Conservation (phyloP, 2,797 vertebrate genomes). For the Pseudochirops cupreus region DNA sequence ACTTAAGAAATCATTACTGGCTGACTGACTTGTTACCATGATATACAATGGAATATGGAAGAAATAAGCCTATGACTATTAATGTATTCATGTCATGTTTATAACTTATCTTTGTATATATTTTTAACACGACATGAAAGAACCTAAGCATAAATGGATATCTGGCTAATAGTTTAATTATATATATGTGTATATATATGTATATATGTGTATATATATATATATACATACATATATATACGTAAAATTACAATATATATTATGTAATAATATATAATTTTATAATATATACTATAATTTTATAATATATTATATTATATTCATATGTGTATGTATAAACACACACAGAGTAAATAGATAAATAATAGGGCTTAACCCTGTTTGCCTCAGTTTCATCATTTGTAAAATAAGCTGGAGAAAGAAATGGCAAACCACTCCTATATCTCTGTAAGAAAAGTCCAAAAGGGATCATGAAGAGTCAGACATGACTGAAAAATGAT, state of each 20-base stretch:
- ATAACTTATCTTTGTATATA: constrained; percentile 49
- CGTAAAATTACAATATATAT: too few species aligned
- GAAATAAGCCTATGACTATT: constrained; percentile 53
- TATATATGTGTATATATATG: constrained; percentile 15
- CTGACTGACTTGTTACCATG: constrained; percentile 22
- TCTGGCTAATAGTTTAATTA: constrained; percentile 67
- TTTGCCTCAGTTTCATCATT: too few species aligned
- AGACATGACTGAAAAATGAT: background rate
- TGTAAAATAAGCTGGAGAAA: too few species aligned
- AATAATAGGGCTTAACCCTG: too few species aligned
- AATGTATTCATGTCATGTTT: constrained; percentile 51
- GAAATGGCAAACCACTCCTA: too few species aligned
- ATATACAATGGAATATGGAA: constrained; percentile 49
- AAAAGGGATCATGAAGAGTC: background rate
- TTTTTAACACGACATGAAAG: constrained; percentile 71
- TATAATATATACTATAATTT: too few species aligned
- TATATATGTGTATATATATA: background rate
- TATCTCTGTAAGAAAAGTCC: background rate
- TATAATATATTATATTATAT: background rate
- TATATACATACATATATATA: background rate
- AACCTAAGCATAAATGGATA: constrained; percentile 67
- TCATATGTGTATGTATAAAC: too few species aligned
- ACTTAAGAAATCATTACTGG: background rate
- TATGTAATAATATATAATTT: too few species aligned
- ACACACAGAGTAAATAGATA: too few species aligned